Evolutionary conservation across 2,113 vertebrate species (phyloP).

Genomic region (Phyllopteryx taeniolatus): DNA sequence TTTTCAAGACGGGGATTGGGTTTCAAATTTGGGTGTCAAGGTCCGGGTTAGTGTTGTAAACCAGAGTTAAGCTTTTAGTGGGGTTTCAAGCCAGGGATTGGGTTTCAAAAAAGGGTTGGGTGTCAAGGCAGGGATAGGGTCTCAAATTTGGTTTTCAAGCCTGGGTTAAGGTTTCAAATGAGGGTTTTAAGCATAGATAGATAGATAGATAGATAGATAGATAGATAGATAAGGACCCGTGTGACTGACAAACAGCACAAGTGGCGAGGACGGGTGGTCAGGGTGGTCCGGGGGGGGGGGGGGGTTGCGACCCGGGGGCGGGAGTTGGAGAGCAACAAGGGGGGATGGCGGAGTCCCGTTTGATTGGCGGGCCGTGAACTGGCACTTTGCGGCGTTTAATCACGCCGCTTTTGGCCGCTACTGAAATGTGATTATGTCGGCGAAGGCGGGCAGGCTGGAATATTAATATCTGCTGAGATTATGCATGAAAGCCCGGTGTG

Average conservation of each 20-base stretch:
- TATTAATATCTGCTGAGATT: conserved; percentile 99
- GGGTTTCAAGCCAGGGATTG: too few relatives aligned
- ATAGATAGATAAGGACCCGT: conserved; percentile 21
- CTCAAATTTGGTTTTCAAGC: too few relatives aligned
- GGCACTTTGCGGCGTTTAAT: conserved; percentile 96
- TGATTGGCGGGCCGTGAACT: conserved; percentile 72
- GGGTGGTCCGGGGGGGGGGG: conserved; percentile 39
- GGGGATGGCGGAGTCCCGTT: conserved; percentile 43
- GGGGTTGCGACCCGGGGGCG: not conserved
- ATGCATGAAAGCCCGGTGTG: conserved; percentile 97
- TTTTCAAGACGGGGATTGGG: too few relatives aligned
- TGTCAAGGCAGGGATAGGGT: too few relatives aligned
- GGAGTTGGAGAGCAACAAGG: not conserved
- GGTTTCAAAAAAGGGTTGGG: too few relatives aligned
- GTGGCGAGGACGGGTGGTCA: conserved; percentile 50
- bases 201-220: too few relatives aligned
- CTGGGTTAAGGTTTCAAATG: too few relatives aligned
- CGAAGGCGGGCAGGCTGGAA: conserved; percentile 72
- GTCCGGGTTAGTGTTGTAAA: too few relatives aligned
- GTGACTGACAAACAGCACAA: conserved; percentile 57
- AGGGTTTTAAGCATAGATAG: too few relatives aligned
- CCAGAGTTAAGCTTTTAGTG: not conserved
- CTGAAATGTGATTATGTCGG: conserved; percentile 99
- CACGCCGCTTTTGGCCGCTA: conserved; percentile 92
- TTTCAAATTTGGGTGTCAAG: too few relatives aligned